Base-by-base conservation (phyloP, 2,888 invertebrate genomes). In the Aphodius sticticus region DNA sequence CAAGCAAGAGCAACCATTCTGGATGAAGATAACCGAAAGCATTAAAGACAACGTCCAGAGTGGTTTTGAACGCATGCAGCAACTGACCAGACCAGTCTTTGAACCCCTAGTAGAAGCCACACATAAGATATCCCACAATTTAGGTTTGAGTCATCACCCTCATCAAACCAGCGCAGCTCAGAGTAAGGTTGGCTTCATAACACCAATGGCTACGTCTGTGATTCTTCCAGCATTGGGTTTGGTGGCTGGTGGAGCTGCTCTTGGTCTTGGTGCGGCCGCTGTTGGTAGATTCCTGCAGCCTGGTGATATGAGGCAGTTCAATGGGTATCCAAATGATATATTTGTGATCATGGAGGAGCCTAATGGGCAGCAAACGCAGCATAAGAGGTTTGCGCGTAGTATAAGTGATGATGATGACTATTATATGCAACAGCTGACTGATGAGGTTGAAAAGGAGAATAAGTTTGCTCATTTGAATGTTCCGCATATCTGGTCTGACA, bases 181-280 rank as follows among this genome's bases (percentile, higher is more conserved):
- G 84, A 93, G 94, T 81, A 95, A 95, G 87, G 91, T 95, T 7
- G 94, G 94, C 1, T 91, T 91, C 7, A 89, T 91, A 0, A 86
- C 92, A 6, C 92, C 93, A 0, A 90, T 90, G 6, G 90, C 91
- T 2, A 89, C 90, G 15, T 92, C 93, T 0, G 94, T 94, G 0
- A 92, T 95, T 86, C 88, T 95, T 1, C 95, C 95, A 16, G 95
- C 95, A 0, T 89, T 95, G 26, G 95, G 96, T 4, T 88, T 95
- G 6, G 93, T 96, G 85, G 95, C 95, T 9, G 95, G 95, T n/a
- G 95, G 96, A 14, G 95, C 96, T 0, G 96, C 96, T 1, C 88
- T 96, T 35, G 95, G 95, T 0, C 91, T 96, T n/a, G 95, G 95
- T 6, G 95, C 95, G 0, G 94, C 95, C 0, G 95, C 95, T 0